These are phyloP conservation scores for Euproctis similis DNA, from an alignment of 2,888 invertebrate species.

Conservation along the genomic window DNA sequence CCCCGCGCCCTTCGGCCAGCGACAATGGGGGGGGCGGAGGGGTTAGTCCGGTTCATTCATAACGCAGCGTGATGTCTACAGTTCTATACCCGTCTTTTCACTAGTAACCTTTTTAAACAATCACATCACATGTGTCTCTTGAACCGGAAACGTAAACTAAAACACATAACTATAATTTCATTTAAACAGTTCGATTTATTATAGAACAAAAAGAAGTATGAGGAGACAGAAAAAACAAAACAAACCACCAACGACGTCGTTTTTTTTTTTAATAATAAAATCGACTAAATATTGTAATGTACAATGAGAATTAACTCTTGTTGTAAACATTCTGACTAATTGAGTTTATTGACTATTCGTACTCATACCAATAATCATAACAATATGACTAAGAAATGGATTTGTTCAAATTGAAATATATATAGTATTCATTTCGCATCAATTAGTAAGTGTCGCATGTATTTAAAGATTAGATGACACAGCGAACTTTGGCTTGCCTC, in stretches of 20 bases:
- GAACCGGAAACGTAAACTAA: constrained; percentile 54
- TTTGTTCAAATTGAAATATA: too few species aligned
- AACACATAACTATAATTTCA: constrained; percentile 53
- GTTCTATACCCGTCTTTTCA: constrained; percentile 32
- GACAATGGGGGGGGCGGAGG: too few species aligned
- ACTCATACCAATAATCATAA: too few species aligned
- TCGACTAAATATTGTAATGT: constrained; percentile 9
- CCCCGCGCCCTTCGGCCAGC: too few species aligned
- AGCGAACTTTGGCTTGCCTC: too few species aligned
- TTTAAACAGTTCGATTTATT: constrained; percentile 46
- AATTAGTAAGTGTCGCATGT: too few species aligned
- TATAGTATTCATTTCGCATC: too few species aligned
- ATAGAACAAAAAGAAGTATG: constrained; percentile 21
- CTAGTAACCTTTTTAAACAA: constrained; percentile 29
- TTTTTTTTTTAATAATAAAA: constrained; percentile 20
- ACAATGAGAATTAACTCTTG: constrained; percentile 3
- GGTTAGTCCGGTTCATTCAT: constrained; percentile 69
- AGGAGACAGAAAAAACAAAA: too few species aligned
- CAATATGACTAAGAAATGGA: too few species aligned
- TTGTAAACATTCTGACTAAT: constrained; percentile 18
- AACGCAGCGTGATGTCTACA: constrained; percentile 58
- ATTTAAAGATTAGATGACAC: too few species aligned
- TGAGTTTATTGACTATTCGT: too few species aligned
- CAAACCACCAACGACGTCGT: constrained; percentile 51
- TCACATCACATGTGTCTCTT: constrained; percentile 48